Percentiles rank a stretch among this genome's conserved stretches.
Conservation (phyloP, 1,140 invertebrate species). For the Palaemon carinicauda region DNA sequence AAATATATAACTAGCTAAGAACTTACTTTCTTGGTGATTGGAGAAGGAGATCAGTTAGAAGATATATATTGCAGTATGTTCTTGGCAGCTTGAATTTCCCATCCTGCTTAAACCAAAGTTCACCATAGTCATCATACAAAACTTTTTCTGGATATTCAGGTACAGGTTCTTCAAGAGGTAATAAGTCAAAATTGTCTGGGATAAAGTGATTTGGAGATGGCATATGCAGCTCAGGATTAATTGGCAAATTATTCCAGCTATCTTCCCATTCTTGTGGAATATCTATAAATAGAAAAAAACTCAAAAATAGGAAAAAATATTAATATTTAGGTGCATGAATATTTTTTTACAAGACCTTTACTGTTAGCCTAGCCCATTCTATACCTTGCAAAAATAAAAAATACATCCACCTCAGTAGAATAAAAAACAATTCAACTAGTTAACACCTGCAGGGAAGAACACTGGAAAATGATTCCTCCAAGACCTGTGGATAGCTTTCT, state of each 20-base stretch:
- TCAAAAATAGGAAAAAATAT: no score
- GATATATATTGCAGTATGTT: constrained; percentile 61
- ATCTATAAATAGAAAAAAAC: constrained; percentile 61
- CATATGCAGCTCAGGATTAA: constrained; percentile 66
- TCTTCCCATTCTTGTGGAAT: constrained; percentile 64
- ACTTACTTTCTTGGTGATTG: constrained; percentile 77
- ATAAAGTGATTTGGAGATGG: constrained; percentile 86
- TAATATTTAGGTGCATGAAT: no score
- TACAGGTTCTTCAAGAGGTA: constrained; percentile 64
- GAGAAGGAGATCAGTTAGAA: constrained; percentile 78
- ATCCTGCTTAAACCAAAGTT: constrained; percentile 52
- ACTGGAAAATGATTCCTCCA: no score
- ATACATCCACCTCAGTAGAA: no score
- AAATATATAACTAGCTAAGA: not conserved
- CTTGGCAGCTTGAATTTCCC: constrained; percentile 36
- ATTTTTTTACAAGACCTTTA: no score
- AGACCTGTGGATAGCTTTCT: no score
- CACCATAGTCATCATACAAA: constrained; percentile 66
- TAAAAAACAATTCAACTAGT: no score
- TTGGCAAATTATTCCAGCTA: constrained; percentile 62
- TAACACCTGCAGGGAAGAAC: no score
- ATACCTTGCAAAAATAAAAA: no score
- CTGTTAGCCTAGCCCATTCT: no score
- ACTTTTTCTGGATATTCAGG: constrained; percentile 73
- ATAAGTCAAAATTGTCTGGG: constrained; percentile 79